phyloP scores from a whole-genome alignment of 2,113 vertebrate genomes.

The Xenopus laevis region DNA sequence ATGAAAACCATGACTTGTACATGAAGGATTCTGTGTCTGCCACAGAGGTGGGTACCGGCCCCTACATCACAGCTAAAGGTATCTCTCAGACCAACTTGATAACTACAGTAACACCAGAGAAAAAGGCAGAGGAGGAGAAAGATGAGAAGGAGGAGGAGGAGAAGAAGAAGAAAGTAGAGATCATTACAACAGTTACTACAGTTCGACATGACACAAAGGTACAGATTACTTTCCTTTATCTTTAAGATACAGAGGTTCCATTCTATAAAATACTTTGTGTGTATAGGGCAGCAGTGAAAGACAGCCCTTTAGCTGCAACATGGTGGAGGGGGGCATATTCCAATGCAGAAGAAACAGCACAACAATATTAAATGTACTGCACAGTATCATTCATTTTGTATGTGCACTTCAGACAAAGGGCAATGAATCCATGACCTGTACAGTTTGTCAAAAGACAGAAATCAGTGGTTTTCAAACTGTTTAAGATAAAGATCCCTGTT shows the following conservation, averaged over 20 bases:
- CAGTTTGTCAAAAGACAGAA: too few species aligned
- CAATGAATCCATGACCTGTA: too few species aligned
- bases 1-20: constrained; percentile 88
- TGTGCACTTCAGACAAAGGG: too few species aligned
- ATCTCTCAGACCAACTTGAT: constrained; percentile 84
- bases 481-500: too few species aligned
- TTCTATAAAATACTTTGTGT: too few species aligned
- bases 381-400: too few species aligned
- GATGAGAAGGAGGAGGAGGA: constrained; percentile 48
- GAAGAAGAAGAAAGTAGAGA: constrained; percentile 57
- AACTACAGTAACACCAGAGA: constrained; percentile 87
- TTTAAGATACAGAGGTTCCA: background rate
- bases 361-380: too few species aligned
- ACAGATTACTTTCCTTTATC: constrained; percentile 49
- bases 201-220: constrained; percentile 81
- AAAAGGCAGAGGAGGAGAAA: constrained; percentile 84
- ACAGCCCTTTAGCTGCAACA: too few species aligned
- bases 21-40: constrained; percentile 84
- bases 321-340: too few species aligned
- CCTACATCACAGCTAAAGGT: constrained; percentile 84
- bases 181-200: constrained; percentile 59
- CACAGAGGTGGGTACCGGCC: constrained; percentile 89
- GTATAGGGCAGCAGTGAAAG: too few species aligned
- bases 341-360: too few species aligned
- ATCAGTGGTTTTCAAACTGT: too few species aligned